Percentiles rank a stretch among this genome's conserved stretches.
These are phyloP conservation scores for Sminthopsis crassicaudata DNA, from an alignment of 2,113 vertebrate species.

Conservation along the genomic window DNA sequence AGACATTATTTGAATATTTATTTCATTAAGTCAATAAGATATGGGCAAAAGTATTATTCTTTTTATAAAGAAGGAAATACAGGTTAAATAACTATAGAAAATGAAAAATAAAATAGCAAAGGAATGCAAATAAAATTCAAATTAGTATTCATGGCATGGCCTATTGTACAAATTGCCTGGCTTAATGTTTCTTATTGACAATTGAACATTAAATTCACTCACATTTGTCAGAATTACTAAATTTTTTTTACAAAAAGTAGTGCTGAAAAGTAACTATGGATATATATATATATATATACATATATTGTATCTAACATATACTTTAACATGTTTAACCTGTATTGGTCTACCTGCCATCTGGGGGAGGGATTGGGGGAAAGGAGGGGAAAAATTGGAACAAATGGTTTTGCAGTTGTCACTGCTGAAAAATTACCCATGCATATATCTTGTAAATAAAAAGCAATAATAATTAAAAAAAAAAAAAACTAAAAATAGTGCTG, in stretches of 20 bases:
- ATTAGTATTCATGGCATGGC: not conserved
- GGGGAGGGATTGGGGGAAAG: too few relatives aligned
- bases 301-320: too few relatives aligned
- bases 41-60: not conserved
- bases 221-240: not conserved
- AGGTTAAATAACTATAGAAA: not conserved
- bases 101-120: not conserved
- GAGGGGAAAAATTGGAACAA: too few relatives aligned
- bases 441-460: too few relatives aligned
- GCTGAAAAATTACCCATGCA: too few relatives aligned
- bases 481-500: not conserved
- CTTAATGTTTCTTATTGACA: not conserved
- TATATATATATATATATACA: too few relatives aligned
- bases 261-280: too few relatives aligned
- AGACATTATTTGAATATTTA: not conserved
- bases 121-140: not conserved
- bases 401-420: too few relatives aligned
- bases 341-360: too few relatives aligned
- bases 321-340: too few relatives aligned
- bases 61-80: not conserved
- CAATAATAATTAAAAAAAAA: too few relatives aligned
- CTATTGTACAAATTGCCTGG: not conserved
- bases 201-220: not conserved
- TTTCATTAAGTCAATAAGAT: slow-evolving; percentile 20
- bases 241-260: not conserved